Percentiles rank a stretch among this genome's conserved stretches.
Evolutionary conservation across 2,888 invertebrate species (phyloP).

Genomic region (Cephus pygmeus): DNA sequence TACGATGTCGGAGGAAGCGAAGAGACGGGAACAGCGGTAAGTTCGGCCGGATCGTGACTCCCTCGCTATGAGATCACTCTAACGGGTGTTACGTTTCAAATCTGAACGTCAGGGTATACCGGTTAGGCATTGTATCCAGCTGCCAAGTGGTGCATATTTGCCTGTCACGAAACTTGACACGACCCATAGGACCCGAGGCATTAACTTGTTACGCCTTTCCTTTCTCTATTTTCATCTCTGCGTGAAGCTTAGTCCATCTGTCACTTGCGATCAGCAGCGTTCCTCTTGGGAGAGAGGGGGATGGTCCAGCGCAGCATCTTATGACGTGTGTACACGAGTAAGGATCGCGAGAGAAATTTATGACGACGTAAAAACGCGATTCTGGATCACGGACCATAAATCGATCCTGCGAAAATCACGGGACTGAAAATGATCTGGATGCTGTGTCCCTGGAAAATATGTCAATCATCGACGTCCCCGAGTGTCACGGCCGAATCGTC

Average conservation of each 20-base stretch:
- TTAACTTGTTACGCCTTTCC: constrained; percentile 31
- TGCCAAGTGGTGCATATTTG: constrained; percentile 47
- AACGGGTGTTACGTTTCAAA: constrained; percentile 54
- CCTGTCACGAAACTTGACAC: constrained; percentile 46
- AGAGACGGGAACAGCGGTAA: background rate
- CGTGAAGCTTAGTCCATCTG: constrained; percentile 31
- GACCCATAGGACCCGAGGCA: constrained; percentile 25
- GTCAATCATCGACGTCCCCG: constrained; percentile 56
- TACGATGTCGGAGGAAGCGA: constrained; percentile 10
- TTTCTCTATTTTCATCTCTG: constrained; percentile 24
- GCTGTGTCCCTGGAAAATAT: constrained; percentile 54
- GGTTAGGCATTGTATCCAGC: constrained; percentile 40
- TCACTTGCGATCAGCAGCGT: constrained; percentile 30
- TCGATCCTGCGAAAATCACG: background rate
- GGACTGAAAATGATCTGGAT: background rate
- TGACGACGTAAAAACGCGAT: background rate
- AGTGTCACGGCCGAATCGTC: constrained; percentile 48
- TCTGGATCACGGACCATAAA: background rate
- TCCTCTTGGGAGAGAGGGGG: constrained; percentile 25
- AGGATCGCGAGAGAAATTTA: background rate
- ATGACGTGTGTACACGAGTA: background rate
- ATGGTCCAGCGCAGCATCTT: background rate
- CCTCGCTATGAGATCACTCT: constrained; percentile 28
- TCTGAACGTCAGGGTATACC: constrained; percentile 40
- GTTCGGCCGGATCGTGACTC: constrained; percentile 13